Conservation (phyloP, 2,113 vertebrate species). For the Formicarius rufipectus region DNA sequence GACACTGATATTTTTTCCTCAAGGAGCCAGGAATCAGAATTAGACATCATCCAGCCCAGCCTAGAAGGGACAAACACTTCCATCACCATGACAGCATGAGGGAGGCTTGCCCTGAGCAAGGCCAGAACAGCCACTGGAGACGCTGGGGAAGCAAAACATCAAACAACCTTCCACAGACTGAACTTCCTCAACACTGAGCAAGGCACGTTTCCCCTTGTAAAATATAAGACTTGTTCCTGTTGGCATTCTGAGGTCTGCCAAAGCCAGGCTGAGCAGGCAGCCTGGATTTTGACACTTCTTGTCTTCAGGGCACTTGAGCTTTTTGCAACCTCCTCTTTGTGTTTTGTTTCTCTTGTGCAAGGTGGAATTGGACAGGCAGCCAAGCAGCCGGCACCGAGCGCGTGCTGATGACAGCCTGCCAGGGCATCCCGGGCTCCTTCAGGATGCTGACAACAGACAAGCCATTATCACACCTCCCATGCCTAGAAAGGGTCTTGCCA, state of each 20-base stretch:
- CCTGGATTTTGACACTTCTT: constrained; percentile 15
- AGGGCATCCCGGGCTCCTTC: background rate
- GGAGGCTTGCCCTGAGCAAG: background rate
- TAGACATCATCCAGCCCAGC: background rate
- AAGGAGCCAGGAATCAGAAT: background rate
- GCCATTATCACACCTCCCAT: background rate
- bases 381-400: background rate
- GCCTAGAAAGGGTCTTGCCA: background rate
- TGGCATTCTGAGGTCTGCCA: background rate
- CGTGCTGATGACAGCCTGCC: background rate
- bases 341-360: constrained; percentile 1
- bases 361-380: constrained; percentile 9
- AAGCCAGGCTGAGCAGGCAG: background rate
- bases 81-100: background rate
- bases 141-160: background rate
- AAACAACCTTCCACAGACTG: background rate
- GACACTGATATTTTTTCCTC: background rate
- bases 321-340: background rate
- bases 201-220: background rate
- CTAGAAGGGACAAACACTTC: background rate
- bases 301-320: background rate
- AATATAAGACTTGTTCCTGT: background rate
- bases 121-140: background rate
- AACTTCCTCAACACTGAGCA: background rate
- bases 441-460: background rate